Evolutionary conservation across 2,888 invertebrate genomes (phyloP), one percentile per base, ranked within the genome.

Genomic region (Lapara coniferarum): DNA sequence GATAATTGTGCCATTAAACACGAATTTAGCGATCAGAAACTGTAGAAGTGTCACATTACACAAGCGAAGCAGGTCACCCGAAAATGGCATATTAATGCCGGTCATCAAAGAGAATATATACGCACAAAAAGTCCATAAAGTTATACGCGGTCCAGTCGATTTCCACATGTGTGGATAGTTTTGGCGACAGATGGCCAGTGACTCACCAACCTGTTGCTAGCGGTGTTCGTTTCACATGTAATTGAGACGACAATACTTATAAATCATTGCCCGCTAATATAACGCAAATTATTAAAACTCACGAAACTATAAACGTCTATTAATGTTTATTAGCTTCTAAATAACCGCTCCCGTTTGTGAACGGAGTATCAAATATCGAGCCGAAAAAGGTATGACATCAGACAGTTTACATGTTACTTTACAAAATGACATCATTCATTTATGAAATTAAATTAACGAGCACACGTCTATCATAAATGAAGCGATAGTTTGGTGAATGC

Each of bases 121-220:
- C 74, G 77, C 78, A 81, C 81, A 81, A 84, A 84, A 85, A 82
- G 79, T 81, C 79, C 78, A 83, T 85, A 86, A 85, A 84, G 78
- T 76, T 81, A 76, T 81, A 85, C 81, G 79, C 85, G 83, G 83
- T 81, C 82, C 85, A 82, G 75, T 81, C 80, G 86, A 87, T 90
- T 89, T 90, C 88, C 88, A 89, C 89, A 89, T 87, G 86, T 85
- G 88, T 78, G 79, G 85, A 89, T 86, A 88, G 86, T 90, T 91
- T 90, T 90, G 88, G 89, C 89, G 87, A 89, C 93, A 93, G 92
- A 92, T 93, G 93, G 92, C 85, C 80, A 74, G 77, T 93, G 93
- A 93, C 80, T 93, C 93, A 93, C 87, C 74, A 91, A 92, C 93
- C 89, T 87, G 93, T 88, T 88, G 75, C 77, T 78, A 74, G 72